Evolutionary conservation across 2,113 vertebrate genomes (phyloP).

Genomic region (Aphyosemion australe): DNA sequence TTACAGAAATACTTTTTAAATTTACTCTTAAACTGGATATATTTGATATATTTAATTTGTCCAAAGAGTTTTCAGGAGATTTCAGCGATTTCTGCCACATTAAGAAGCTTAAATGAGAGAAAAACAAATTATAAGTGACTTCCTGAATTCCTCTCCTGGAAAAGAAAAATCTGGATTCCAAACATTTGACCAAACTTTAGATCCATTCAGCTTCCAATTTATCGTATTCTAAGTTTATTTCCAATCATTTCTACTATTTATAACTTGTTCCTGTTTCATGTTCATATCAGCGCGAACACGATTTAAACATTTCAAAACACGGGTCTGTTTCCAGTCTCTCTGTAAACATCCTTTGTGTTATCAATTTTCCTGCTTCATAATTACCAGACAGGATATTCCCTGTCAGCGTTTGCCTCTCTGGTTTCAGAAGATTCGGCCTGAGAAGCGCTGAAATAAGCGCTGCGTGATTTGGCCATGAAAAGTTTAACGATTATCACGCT

Average conservation of each 20-base stretch:
- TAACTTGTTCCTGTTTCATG: slow-evolving; percentile 22
- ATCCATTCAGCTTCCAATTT: not conserved
- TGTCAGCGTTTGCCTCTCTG: not conserved
- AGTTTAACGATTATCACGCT: slow-evolving; percentile 1
- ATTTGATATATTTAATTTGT: too few relatives aligned
- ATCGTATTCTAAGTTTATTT: too few relatives aligned
- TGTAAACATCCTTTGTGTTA: slow-evolving; percentile 82
- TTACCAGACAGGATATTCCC: slow-evolving; percentile 51
- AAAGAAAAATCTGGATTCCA: too few relatives aligned
- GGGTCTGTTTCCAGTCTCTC: slow-evolving; percentile 72
- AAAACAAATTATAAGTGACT: too few relatives aligned
- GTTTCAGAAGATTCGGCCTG: not conserved
- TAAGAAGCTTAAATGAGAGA: too few relatives aligned
- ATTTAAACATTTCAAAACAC: slow-evolving; percentile 45
- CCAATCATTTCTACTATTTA: not conserved
- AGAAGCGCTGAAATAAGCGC: slow-evolving; percentile 5
- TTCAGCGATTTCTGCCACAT: too few relatives aligned
- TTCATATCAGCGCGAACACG: slow-evolving; percentile 53
- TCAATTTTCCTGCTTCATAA: slow-evolving; percentile 61
- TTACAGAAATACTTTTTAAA: too few relatives aligned
- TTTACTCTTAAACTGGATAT: too few relatives aligned
- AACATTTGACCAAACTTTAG: too few relatives aligned
- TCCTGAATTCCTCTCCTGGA: too few relatives aligned
- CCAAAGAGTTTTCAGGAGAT: too few relatives aligned
- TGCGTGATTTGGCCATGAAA: slow-evolving; percentile 14